Evolutionary conservation across 2,888 invertebrate species (phyloP), one percentile per base, ranked within the genome.

Genomic region (Rhamnusium bicolor): DNA sequence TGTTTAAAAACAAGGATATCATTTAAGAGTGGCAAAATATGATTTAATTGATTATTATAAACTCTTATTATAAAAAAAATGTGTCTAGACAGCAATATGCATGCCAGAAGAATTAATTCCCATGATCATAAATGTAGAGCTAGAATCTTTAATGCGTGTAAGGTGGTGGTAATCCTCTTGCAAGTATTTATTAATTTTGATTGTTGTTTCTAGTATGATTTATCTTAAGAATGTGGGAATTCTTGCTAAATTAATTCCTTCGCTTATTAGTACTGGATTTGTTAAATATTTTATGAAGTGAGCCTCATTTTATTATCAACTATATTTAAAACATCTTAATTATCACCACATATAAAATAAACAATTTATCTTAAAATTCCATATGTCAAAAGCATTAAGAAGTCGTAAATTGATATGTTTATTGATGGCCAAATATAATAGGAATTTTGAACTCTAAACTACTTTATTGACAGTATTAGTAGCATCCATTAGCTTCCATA

Each of bases 171-270:
- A 58, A 68, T 68, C 68, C 60, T 21, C 68, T 71, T 47, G 71
- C 51, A 49, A 10, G 49, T 71, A 71, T 71, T 71, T 71, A 71
- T 71, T 71, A 71, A 71, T 56, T 71, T 71, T 29, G 65, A 70
- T 70, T 70, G 70, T 70, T 63, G 70, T 40, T 54, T 70, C 29
- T 53, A 61, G 51, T 27, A 51, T 51, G 53, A 62, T 62, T 69
- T 69, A 69, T 69, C 63, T 53, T 21, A 19, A 40, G 70, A 63
- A 70, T 70, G 63, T 12, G 27, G 32, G 63, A 70, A 70, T 70
- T 62, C 49, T 40, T 63, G 53, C 53, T 21, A 51, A 65, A 49
- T 61, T 49, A 70, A 54, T 70, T 63, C 47, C 53, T 49, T 29
- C 62, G 24, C 29, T 62, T 62, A 62, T 62, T 49, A 24, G 32